Conservation (phyloP, 2,113 vertebrate species). For the Maccullochella peelii region DNA sequence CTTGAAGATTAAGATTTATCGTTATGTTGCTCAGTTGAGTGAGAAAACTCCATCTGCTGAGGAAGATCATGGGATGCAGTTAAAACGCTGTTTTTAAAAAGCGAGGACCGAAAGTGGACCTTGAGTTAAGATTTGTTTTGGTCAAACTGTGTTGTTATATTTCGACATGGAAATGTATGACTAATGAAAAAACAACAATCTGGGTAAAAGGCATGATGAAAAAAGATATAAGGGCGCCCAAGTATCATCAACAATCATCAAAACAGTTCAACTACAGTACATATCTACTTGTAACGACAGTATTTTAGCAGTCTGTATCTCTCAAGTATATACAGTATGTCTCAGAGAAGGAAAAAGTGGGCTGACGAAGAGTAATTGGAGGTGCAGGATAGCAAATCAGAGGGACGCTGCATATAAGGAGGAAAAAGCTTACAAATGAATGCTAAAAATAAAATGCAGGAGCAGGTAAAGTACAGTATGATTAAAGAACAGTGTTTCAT, state of each 20-base stretch:
- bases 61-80: neutral
- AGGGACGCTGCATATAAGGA: neutral
- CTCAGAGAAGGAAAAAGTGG: neutral
- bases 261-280: neutral
- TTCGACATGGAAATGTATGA: neutral
- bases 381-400: neutral
- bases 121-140: neutral
- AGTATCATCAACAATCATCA: neutral
- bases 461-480: neutral
- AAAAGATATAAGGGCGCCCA: neutral
- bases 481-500: neutral
- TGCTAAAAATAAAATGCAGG: neutral
- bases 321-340: too few relatives aligned
- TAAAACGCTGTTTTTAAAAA: neutral
- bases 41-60: too few relatives aligned
- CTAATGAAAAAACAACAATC: neutral
- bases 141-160: neutral
- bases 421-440: neutral
- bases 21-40: too few relatives aligned
- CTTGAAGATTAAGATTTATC: neutral
- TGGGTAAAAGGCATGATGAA: neutral
- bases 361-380: neutral
- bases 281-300: neutral
- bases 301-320: neutral
- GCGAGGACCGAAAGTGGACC: too few relatives aligned